Base-by-base conservation (phyloP, 2,113 vertebrate genomes). In the Nansenia antarctica region DNA sequence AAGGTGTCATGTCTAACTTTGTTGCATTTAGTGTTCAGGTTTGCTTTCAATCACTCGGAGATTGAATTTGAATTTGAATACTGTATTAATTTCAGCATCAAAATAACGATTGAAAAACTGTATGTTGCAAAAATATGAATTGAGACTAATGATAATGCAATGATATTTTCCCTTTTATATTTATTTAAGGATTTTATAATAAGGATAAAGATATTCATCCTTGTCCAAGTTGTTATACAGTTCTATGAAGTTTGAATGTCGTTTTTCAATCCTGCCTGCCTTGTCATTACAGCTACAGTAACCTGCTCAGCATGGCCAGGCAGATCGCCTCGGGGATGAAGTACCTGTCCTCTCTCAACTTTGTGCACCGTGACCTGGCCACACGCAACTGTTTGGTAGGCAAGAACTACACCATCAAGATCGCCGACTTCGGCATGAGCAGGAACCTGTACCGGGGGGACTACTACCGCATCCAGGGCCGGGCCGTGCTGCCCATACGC, bases 391-490 rank as follows among this genome's bases (percentile, higher is more conserved):
- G 98, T 79, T 88, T 99, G 67, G 98, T 99, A 82, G 97, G 98
- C 3, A 94, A 94, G 82, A 95, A 91, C 81, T 93, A 92, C 84
- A 97, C 94, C 81, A 98, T 99, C 90, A 99, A 99, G 92, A 99
- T 99, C 0, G 98, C 96, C 0, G 98, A 99, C 82, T 99, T 99
- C 0, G 98, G 98, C 62, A 99, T 99, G 98, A 99, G 98, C 86
- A 90, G 97, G 9, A 99, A 99, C 74, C 93, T 99, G 70, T 99
- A 99, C 83, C 96, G 96, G 0, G 96, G 96, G 3, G 97, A 98
- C 78, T 99, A 99, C 86, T 99, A 96, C 87, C 91, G 96, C 52
- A 98, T 99, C 88, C 96, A 99, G 87, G 98, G 98, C 24, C 89
- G 98, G 2, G 98, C 98, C 0, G 96, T 99, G 53, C 95, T 99